Evolutionary conservation across 2,113 vertebrate species (phyloP).

Genomic region (Istiophorus platypterus): DNA sequence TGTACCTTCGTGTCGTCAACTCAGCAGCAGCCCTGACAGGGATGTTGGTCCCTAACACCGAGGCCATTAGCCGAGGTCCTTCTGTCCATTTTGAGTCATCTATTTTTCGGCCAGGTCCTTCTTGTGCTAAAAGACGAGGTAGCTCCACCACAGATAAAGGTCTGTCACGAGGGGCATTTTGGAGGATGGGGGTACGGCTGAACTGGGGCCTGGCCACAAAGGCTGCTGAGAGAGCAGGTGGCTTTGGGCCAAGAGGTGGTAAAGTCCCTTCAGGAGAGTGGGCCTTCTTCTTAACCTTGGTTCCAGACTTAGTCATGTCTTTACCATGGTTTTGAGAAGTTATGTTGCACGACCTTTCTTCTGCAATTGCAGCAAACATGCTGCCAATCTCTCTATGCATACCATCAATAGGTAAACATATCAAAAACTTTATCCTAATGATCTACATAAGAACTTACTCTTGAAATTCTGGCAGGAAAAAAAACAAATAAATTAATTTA

Average conservation of each 20-base stretch:
- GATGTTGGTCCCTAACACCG: slow-evolving; percentile 54
- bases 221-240: slow-evolving; percentile 2
- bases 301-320: not conserved
- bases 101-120: slow-evolving; percentile 29
- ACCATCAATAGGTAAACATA: slow-evolving; percentile 14
- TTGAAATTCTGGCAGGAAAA: not conserved
- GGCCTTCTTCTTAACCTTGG: slow-evolving; percentile 34
- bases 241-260: slow-evolving; percentile 18
- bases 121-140: slow-evolving; percentile 56
- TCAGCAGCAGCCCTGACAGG: slow-evolving; percentile 32
- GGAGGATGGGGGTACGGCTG: slow-evolving; percentile 3
- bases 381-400: slow-evolving; percentile 23
- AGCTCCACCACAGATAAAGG: slow-evolving; percentile 54
- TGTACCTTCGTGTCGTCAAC: slow-evolving; percentile 51
- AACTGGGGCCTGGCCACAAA: slow-evolving; percentile 23
- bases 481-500: not conserved
- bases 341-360: slow-evolving; percentile 11
- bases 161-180: slow-evolving; percentile 6
- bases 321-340: slow-evolving; percentile 3
- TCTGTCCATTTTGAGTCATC: slow-evolving; percentile 60
- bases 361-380: slow-evolving; percentile 39
- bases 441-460: not conserved
- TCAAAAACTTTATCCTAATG: not conserved
- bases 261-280: slow-evolving; percentile 31
- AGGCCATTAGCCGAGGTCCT: slow-evolving; percentile 54